A percentile compares a stretch with the other conserved stretches of the same genome.
Evolutionary conservation across 92 coral and sea anemone species (phyloP).

Genomic region (Anthopleura xanthogrammica): DNA sequence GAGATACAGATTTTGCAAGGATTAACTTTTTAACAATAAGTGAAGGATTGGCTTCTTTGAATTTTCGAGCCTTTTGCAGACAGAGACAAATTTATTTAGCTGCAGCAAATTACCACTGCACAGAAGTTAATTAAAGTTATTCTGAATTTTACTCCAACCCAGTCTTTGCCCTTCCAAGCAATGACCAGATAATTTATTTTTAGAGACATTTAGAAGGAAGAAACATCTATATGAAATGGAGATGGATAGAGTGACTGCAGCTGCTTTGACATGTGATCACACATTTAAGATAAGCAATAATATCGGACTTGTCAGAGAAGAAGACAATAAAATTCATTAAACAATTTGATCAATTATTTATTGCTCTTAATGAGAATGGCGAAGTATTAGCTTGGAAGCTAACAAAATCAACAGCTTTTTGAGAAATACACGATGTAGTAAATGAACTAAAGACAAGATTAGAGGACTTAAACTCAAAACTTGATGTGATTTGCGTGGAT

Average conservation of each 20-base stretch:
- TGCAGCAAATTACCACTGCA: background rate
- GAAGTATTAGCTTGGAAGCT: slow-evolving; percentile 33
- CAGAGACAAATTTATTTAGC: slow-evolving; percentile 11
- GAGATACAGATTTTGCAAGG: slow-evolving; percentile 32
- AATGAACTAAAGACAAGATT: background rate
- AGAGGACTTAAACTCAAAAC: too few relatives aligned
- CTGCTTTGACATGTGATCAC: slow-evolving; percentile 38
- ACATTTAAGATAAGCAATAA: slow-evolving; percentile 26
- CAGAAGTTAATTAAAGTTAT: background rate
- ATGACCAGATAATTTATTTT: slow-evolving; percentile 43
- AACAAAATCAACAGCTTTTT: slow-evolving; percentile 37
- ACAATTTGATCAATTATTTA: slow-evolving; percentile 23
- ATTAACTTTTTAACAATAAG: slow-evolving; percentile 42
- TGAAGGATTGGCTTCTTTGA: slow-evolving; percentile 44
- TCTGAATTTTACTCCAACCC: slow-evolving; percentile 32
- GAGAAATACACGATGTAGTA: slow-evolving; percentile 20
- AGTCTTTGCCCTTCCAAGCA: slow-evolving; percentile 41
- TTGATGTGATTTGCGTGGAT: slow-evolving; percentile 15
- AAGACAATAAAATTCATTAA: slow-evolving; percentile 7
- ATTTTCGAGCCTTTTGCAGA: slow-evolving; percentile 24
- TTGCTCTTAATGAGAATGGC: slow-evolving; percentile 23
- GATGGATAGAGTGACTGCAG: slow-evolving; percentile 6
- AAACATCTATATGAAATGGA: background rate
- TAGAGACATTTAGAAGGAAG: background rate
- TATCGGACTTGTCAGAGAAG: slow-evolving; percentile 9